phyloP scores from a whole-genome alignment of 35 echinoderm and acorn worm genomes.

The Apostichopus californicus region DNA sequence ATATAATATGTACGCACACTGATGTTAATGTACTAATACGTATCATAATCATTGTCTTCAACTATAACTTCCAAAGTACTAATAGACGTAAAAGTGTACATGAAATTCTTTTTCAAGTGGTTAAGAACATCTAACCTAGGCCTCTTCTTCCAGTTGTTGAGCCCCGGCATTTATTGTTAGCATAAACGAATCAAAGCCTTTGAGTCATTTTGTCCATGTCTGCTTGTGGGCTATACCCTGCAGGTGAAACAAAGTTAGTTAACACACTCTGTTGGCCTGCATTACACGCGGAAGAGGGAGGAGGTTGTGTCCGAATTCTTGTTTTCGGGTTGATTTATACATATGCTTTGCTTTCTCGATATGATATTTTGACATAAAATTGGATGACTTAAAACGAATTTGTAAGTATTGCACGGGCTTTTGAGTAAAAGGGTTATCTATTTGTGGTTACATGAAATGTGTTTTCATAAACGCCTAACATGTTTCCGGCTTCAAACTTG shows the following conservation, averaged over 20 bases:
- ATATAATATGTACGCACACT: no score
- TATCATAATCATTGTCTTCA: no score
- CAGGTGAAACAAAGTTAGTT: neutral
- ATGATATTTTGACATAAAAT: no score
- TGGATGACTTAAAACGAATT: no score
- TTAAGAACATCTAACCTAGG: neutral
- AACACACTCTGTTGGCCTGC: neutral
- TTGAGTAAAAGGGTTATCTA: no score
- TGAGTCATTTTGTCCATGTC: neutral
- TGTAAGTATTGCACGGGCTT: no score
- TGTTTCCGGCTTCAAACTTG: no score
- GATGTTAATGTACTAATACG: no score
- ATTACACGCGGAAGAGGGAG: neutral
- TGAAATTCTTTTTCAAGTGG: neutral
- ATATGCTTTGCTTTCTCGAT: no score
- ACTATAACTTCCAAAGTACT: no score
- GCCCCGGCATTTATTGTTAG: neutral
- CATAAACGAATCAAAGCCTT: neutral
- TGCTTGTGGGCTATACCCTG: neutral
- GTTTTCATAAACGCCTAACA: no score
- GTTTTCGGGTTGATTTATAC: neutral
- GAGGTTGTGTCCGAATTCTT: neutral
- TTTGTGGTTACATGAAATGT: no score
- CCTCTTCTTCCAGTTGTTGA: conserved; percentile 2
- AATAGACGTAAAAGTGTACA: neutral